Conservation (phyloP, 2,888 invertebrate species). For the Patella pellucida region DNA sequence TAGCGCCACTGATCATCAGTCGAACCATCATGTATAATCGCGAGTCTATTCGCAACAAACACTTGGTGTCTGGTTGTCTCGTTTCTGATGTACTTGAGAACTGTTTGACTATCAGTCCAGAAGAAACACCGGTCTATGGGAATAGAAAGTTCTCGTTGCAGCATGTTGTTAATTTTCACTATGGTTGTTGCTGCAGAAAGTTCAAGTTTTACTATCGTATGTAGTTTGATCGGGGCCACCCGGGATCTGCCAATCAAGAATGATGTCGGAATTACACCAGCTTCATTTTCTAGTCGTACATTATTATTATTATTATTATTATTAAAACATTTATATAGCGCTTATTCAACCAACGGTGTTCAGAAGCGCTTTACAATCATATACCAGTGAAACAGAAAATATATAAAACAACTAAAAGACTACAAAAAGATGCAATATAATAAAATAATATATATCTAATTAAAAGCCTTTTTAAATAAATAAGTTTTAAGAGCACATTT, state of each 20-base stretch:
- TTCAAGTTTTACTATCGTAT: constrained; percentile 11
- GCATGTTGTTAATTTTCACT: constrained; percentile 15
- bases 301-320: too few relatives aligned
- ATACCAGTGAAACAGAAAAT: too few relatives aligned
- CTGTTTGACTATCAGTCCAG: constrained; percentile 22
- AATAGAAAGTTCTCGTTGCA: not conserved
- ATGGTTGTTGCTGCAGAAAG: constrained; percentile 13
- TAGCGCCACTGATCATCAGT: not conserved
- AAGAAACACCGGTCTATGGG: not conserved
- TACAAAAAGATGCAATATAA: too few relatives aligned
- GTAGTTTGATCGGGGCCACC: constrained; percentile 11
- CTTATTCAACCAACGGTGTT: too few relatives aligned
- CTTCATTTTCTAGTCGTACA: not conserved
- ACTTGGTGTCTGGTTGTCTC: constrained; percentile 12
- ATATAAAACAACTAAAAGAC: too few relatives aligned
- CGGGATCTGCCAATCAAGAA: constrained; percentile 19
- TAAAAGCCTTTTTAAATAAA: too few relatives aligned
- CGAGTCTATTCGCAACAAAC: constrained; percentile 15
- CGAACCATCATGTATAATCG: constrained; percentile 7
- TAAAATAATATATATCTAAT: too few relatives aligned
- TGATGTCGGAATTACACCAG: not conserved
- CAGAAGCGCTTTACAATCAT: too few relatives aligned
- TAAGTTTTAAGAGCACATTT: too few relatives aligned
- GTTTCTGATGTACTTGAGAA: constrained; percentile 13
- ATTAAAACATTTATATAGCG: too few relatives aligned